Evolutionary conservation across 2,888 invertebrate genomes (phyloP).

Genomic region (Merodon equestris): DNA sequence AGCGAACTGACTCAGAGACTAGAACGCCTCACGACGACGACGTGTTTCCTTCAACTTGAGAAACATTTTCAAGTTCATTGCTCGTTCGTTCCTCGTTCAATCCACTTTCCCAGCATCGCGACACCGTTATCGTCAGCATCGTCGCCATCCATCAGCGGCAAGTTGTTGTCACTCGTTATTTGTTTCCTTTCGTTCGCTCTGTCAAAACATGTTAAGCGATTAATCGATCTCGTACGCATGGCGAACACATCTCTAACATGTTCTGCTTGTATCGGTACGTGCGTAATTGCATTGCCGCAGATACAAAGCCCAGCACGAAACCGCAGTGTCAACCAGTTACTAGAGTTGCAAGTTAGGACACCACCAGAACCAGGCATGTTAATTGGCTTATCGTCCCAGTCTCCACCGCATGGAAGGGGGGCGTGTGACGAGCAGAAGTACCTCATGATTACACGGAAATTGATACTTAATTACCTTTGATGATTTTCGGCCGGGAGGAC

Average conservation of each 20-base stretch:
- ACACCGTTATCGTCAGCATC: too few species aligned
- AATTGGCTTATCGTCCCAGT: conserved; percentile 24
- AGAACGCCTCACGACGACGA: too few species aligned
- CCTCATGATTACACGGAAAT: conserved; percentile 63
- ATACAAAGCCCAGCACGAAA: conserved; percentile 45
- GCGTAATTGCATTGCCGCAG: conserved; percentile 57
- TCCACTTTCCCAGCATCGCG: too few species aligned
- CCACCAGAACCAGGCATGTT: conserved; percentile 34
- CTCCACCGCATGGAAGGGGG: neutral
- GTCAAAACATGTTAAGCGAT: conserved; percentile 63
- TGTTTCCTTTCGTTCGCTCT: conserved; percentile 32
- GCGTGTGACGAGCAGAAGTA: conserved; percentile 19
- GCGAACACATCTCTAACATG: conserved; percentile 63
- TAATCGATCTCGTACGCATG: conserved; percentile 58
- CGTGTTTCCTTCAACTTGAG: too few species aligned
- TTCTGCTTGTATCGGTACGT: conserved; percentile 26
- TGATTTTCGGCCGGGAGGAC: conserved; percentile 60
- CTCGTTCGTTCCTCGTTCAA: too few species aligned
- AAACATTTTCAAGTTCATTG: too few species aligned
- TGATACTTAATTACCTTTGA: conserved; percentile 65
- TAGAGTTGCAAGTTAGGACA: conserved; percentile 18
- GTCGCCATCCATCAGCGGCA: neutral
- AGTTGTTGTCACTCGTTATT: neutral
- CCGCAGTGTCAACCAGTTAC: conserved; percentile 25
- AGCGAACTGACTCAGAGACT: too few species aligned